phyloP scores from a whole-genome alignment of 1,140 invertebrate species.

The Neodiprion lecontei region DNA sequence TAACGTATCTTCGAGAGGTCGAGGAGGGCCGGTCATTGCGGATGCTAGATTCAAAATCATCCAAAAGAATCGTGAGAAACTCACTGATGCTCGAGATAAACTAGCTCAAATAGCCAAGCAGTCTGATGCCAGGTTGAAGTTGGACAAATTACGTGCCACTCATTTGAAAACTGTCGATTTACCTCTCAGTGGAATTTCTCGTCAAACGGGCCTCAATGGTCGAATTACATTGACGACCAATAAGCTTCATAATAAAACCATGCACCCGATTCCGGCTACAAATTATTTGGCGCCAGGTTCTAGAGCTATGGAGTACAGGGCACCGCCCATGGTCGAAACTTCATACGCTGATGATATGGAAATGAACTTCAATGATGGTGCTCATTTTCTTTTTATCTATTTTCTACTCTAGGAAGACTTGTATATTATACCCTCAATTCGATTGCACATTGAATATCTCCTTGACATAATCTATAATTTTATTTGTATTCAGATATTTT shows the following conservation, averaged over 20 bases:
- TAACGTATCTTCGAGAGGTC: conserved; percentile 34
- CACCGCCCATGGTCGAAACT: conserved; percentile 40
- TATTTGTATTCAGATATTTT: background rate
- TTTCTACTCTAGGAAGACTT: too few relatives aligned
- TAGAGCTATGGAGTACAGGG: conserved; percentile 40
- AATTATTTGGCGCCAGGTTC: conserved; percentile 37
- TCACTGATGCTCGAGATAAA: conserved; percentile 74
- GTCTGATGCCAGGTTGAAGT: conserved; percentile 69
- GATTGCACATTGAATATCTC: conserved; percentile 3
- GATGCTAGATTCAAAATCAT: conserved; percentile 77
- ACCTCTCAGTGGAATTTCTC: conserved; percentile 49
- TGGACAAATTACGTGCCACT: conserved; percentile 61
- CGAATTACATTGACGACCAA: conserved; percentile 62
- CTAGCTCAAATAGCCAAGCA: conserved; percentile 72
- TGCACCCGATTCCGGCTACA: conserved; percentile 30
- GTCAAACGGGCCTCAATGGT: conserved; percentile 62
- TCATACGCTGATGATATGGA: conserved; percentile 47
- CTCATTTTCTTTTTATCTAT: background rate
- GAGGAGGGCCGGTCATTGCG: conserved; percentile 43
- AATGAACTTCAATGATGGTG: conserved; percentile 48
- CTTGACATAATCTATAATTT: background rate
- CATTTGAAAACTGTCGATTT: conserved; percentile 45
- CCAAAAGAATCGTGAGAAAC: conserved; percentile 70
- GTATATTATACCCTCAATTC: too few relatives aligned
- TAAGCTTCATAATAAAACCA: conserved; percentile 45